A percentile compares a stretch with the other conserved stretches of the same genome.
phyloP scores from a whole-genome alignment of 2,888 invertebrate genomes.

The Patella ulyssiponensis region DNA sequence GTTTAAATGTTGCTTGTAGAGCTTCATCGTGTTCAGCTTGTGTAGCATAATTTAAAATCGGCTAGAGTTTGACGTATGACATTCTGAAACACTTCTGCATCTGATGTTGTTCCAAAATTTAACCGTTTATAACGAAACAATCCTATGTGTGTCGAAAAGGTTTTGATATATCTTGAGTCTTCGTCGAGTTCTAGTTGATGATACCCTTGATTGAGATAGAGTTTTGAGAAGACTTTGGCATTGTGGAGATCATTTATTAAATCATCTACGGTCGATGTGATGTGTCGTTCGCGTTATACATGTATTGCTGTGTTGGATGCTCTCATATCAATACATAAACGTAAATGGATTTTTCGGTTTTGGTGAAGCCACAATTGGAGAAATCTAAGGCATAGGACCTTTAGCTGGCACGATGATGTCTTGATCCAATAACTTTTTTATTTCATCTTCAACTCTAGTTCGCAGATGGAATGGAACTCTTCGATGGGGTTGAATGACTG shows the following conservation, averaged over 20 bases:
- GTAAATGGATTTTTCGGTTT: constrained; percentile 37
- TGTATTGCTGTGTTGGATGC: constrained; percentile 45
- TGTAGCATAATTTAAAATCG: no score
- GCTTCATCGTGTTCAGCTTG: no score
- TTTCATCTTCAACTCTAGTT: constrained; percentile 26
- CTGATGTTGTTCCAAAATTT: constrained; percentile 42
- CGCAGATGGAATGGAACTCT: constrained; percentile 42
- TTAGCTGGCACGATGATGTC: constrained; percentile 35
- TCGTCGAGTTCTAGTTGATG: constrained; percentile 46
- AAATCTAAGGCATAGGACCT: constrained; percentile 31
- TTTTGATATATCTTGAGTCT: constrained; percentile 42
- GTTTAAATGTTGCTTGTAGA: no score
- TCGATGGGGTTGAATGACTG: constrained; percentile 34
- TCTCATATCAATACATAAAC: constrained; percentile 50
- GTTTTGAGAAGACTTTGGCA: constrained; percentile 43
- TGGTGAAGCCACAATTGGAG: constrained; percentile 31
- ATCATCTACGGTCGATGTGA: constrained; percentile 47
- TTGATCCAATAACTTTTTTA: constrained; percentile 25
- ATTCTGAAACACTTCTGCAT: constrained; percentile 42
- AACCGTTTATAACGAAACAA: constrained; percentile 42
- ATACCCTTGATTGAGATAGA: constrained; percentile 43
- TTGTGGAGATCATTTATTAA: constrained; percentile 41
- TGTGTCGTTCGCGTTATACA: constrained; percentile 41
- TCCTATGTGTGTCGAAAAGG: constrained; percentile 42
- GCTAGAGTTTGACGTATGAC: no score